phyloP scores from a whole-genome alignment of 2,113 vertebrate species.

The Bubo bubo region DNA sequence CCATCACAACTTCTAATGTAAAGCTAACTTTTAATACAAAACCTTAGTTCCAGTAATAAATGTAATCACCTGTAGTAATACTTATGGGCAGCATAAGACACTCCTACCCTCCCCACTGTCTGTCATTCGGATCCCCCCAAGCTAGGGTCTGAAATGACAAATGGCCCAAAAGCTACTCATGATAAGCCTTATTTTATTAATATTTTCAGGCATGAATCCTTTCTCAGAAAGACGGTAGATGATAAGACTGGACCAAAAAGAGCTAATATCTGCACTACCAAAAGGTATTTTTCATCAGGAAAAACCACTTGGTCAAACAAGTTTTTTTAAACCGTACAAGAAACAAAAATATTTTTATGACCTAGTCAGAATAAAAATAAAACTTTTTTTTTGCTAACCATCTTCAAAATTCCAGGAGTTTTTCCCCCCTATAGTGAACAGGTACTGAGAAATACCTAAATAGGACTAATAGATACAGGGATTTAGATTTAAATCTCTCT shows the following conservation, averaged over 20 bases:
- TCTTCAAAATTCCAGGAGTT: not conserved
- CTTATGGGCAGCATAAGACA: not conserved
- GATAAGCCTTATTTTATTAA: constrained; percentile 56
- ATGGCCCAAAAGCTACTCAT: not conserved
- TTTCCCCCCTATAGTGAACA: not conserved
- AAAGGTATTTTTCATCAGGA: not conserved
- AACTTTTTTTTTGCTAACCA: not conserved
- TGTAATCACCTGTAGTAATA: not conserved
- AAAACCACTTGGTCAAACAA: not conserved
- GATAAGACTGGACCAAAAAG: not conserved
- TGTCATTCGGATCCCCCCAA: not conserved
- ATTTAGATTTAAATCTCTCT: not conserved
- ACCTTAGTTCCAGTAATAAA: not conserved
- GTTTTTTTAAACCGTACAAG: not conserved
- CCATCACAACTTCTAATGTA: not conserved
- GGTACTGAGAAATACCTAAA: not conserved
- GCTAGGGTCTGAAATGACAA: not conserved
- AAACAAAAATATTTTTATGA: not conserved
- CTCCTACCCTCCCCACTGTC: not conserved
- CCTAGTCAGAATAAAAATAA: not conserved
- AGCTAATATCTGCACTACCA: not conserved
- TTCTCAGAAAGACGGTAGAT: not conserved
- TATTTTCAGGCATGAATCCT: constrained; percentile 14
- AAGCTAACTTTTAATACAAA: not conserved
- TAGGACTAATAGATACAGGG: not conserved